phyloP scores from a whole-genome alignment of 2,888 invertebrate species.

The Hydropsyche betteni region DNA sequence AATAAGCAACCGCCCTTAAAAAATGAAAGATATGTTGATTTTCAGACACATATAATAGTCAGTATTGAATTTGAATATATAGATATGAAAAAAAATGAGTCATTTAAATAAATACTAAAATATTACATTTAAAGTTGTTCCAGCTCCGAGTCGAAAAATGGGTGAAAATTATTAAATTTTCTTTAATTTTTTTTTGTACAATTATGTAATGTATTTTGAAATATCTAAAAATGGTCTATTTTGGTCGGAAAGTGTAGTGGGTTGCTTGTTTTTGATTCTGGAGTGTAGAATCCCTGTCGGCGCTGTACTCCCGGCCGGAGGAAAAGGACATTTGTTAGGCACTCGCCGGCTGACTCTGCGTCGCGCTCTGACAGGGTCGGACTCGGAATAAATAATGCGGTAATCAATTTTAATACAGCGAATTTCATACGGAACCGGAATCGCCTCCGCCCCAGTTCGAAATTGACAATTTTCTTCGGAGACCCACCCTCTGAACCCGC shows the following conservation, averaged over 20 bases:
- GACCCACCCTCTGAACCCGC: background rate
- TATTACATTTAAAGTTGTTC: no score
- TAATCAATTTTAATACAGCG: conserved; percentile 38
- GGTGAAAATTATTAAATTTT: no score
- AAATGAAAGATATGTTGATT: no score
- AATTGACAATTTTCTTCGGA: conserved; percentile 13
- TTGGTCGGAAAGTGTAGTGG: background rate
- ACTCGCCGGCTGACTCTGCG: conserved; percentile 44
- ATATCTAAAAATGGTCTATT: no score
- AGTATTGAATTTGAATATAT: no score
- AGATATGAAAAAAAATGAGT: no score
- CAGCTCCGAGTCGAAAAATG: no score
- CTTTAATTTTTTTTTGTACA: no score
- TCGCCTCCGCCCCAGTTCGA: conserved; percentile 15
- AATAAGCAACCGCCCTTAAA: no score
- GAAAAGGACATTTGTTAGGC: conserved; percentile 51
- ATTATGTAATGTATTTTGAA: no score
- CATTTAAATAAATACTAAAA: no score
- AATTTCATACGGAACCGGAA: conserved; percentile 37
- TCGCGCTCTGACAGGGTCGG: conserved; percentile 39
- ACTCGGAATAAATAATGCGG: conserved; percentile 39
- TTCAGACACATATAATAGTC: no score
- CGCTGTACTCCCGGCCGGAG: conserved; percentile 32
- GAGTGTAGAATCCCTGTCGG: conserved; percentile 15
- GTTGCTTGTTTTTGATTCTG: conserved; percentile 14